phyloP scores from a whole-genome alignment of 1,140 invertebrate species.

The Thaumatotibia leucotreta region DNA sequence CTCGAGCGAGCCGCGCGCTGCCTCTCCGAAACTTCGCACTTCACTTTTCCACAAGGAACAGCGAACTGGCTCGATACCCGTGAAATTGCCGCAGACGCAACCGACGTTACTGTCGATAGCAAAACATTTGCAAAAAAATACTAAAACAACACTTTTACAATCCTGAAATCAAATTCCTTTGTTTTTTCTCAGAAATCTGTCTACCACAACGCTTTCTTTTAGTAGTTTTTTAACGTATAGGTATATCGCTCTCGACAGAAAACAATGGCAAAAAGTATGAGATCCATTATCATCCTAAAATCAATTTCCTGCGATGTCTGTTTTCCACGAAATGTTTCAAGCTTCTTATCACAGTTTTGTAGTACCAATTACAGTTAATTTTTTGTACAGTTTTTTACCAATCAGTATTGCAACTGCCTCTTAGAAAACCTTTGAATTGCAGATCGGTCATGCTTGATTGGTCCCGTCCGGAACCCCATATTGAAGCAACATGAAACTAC shows the following conservation, averaged over 20 bases:
- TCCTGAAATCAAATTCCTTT: neutral
- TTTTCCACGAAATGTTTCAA: neutral
- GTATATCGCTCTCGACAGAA: neutral
- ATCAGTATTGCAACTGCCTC: conserved; percentile 3
- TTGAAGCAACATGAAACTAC: neutral
- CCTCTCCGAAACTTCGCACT: conserved; percentile 73
- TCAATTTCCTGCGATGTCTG: neutral
- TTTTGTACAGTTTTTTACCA: neutral
- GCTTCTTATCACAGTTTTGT: neutral
- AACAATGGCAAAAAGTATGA: neutral
- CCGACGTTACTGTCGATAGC: conserved; percentile 31
- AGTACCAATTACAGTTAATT: neutral
- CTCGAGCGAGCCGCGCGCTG: conserved; percentile 44
- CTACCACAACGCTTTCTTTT: neutral
- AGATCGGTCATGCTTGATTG: neutral
- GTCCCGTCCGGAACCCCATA: neutral
- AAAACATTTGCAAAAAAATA: conserved; percentile 22
- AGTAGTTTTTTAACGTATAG: neutral
- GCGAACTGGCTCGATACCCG: conserved; percentile 55
- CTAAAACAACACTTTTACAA: conserved; percentile 16
- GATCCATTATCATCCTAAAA: neutral
- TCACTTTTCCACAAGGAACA: conserved; percentile 72
- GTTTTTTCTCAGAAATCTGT: neutral
- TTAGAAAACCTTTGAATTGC: neutral
- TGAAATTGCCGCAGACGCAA: conserved; percentile 71